A percentile compares a stretch with the other conserved stretches of the same genome.
Conservation (phyloP, 2,797 vertebrate genomes). For the Rhynchotus rufescens region DNA sequence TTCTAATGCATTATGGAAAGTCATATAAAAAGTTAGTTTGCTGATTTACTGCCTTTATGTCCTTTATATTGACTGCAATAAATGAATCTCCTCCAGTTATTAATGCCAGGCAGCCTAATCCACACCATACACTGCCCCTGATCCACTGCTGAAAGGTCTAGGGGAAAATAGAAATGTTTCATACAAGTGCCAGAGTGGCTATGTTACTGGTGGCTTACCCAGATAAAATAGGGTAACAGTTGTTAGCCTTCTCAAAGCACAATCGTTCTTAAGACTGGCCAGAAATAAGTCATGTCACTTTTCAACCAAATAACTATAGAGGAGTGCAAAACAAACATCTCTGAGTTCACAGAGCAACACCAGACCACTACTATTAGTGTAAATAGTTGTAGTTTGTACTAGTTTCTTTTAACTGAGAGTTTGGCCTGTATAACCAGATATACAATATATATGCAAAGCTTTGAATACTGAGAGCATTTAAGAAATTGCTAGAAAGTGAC, state of each 20-base stretch:
- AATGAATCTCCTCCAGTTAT: background rate
- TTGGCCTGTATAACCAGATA: background rate
- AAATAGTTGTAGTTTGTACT: background rate
- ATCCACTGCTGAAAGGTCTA: background rate
- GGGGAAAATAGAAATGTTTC: constrained; percentile 26
- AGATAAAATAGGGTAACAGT: constrained; percentile 1
- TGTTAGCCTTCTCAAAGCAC: background rate
- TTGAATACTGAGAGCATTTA: background rate
- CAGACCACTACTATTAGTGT: background rate
- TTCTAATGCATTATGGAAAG: background rate
- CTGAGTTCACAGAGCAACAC: background rate
- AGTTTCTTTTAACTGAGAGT: background rate
- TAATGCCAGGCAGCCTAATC: background rate
- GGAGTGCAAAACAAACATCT: background rate
- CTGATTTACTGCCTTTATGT: constrained; percentile 33
- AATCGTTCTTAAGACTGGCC: background rate
- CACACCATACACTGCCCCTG: background rate
- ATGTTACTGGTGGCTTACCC: background rate
- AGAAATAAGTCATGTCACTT: background rate
- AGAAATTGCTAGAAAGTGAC: background rate
- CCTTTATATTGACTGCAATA: constrained; percentile 12
- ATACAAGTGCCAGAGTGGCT: constrained; percentile 58
- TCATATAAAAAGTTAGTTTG: background rate
- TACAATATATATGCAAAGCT: background rate
- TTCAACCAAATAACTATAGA: background rate